phyloP scores from a whole-genome alignment of 2,113 vertebrate genomes.

The Dasyprocta punctata region DNA sequence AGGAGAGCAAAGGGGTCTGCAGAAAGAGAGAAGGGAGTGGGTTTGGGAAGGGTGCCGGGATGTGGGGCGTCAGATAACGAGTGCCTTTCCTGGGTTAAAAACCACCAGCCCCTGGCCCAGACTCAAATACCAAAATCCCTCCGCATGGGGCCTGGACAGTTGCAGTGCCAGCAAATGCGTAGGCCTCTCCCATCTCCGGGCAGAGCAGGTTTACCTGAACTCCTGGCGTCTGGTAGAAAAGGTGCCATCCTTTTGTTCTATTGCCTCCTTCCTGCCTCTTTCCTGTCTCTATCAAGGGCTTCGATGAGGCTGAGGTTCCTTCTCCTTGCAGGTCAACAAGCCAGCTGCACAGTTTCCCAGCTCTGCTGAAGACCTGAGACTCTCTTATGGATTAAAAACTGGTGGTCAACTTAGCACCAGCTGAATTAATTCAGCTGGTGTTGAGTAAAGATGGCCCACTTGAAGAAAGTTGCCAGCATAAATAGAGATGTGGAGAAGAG shows the following conservation, averaged over 20 bases:
- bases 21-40: not conserved
- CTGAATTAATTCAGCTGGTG: no score
- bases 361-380: not conserved
- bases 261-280: not conserved
- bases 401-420: no score
- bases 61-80: not conserved
- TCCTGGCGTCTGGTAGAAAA: not conserved
- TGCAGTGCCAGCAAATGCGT: not conserved
- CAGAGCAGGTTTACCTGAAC: not conserved
- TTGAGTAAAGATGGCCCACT: no score
- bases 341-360: not conserved
- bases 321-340: not conserved
- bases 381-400: no score
- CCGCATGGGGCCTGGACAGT: not conserved
- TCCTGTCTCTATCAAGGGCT: not conserved
- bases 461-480: no score
- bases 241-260: not conserved
- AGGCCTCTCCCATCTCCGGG: not conserved
- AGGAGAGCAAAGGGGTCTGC: not conserved
- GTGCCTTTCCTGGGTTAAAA: not conserved
- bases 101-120: not conserved
- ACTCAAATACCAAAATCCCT: not conserved
- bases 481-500: no score
- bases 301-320: not conserved
- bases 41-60: not conserved